Conservation (phyloP, 2,888 invertebrate genomes). For the Schizaphis graminum region DNA sequence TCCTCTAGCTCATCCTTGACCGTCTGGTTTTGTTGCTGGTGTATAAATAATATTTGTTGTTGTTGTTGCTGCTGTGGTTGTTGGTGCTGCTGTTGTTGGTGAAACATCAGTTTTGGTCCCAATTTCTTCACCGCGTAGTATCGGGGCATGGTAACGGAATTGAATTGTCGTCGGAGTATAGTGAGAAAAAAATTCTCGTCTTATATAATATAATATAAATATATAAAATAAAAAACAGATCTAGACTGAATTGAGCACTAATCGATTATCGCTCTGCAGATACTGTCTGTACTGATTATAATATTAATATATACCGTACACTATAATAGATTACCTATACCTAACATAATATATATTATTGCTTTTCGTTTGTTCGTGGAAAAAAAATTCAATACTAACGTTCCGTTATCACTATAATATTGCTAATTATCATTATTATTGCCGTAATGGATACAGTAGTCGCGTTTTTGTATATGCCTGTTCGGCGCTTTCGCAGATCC, state of each 20-base stretch:
- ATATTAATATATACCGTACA: neutral
- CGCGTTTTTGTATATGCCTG: neutral
- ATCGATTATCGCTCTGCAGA: neutral
- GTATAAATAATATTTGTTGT: neutral
- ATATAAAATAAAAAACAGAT: neutral
- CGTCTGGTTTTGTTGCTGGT: neutral
- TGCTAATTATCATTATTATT: constrained; percentile 3
- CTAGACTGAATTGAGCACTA: constrained; percentile 24
- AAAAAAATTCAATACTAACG: neutral
- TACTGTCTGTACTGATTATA: neutral
- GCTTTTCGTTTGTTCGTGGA: neutral
- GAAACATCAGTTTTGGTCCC: constrained; percentile 43
- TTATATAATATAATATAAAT: constrained; percentile 28
- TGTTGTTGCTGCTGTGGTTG: constrained; percentile 13
- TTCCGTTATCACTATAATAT: neutral
- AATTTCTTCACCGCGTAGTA: constrained; percentile 62
- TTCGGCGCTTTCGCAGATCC: neutral
- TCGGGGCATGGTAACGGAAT: constrained; percentile 41
- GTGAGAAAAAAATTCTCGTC: neutral
- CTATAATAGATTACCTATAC: neutral
- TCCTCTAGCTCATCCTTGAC: neutral
- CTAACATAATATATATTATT: neutral
- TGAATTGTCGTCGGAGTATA: neutral
- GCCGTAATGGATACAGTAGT: neutral
- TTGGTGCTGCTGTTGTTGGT: neutral